Evolutionary conservation across 2,888 invertebrate genomes (phyloP), one percentile per base, ranked within the genome.

Genomic region (Hemistola chrysoprasaria): DNA sequence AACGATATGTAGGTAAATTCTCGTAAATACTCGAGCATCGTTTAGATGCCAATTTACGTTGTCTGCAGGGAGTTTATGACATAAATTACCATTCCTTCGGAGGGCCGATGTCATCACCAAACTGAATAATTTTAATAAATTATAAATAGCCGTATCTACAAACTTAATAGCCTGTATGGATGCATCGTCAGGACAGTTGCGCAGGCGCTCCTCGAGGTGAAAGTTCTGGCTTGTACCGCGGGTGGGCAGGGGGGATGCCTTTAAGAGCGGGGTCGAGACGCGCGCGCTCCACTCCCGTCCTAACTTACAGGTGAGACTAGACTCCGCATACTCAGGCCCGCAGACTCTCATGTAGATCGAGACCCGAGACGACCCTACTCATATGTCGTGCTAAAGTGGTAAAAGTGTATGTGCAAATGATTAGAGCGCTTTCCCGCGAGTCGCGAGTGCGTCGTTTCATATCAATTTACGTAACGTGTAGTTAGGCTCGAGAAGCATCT

Each of bases 261-360:
- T 82, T 86, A 86, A 80, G 65, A 80, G 71, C 37, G 50, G 50
- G 53, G 42, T 34, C 49, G 59, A 40, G 40, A 66, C 71, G 71
- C 87, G 83, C 87, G 87, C 84, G 83, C 70, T 62, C 51, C 83
- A 85, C 82, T 84, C 72, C 65, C 57, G 62, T 59, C 59, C 76
- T 56, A 58, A 59, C 65, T 55, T 42, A 59, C 83, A 80, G 86
- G 87, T 83, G 76, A 86, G 84, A 59, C 52, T 33, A 8, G 20
- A 55, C 56, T 55, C 50, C 47, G 51, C 28, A 26, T 36, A 9
- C 35, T 38, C 34, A 24, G 16, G 4, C 16, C n/a, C n/a, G n/a
- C n/a, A n/a, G n/a, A n/a, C n/a, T n/a, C n/a, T n/a, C n/a, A 49
- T 31, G 38, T 31, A 46, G 33, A 38, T 30, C 47, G 35, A 20